Evolutionary conservation across 2,113 vertebrate species (phyloP).

Genomic region (Rynchops niger): DNA sequence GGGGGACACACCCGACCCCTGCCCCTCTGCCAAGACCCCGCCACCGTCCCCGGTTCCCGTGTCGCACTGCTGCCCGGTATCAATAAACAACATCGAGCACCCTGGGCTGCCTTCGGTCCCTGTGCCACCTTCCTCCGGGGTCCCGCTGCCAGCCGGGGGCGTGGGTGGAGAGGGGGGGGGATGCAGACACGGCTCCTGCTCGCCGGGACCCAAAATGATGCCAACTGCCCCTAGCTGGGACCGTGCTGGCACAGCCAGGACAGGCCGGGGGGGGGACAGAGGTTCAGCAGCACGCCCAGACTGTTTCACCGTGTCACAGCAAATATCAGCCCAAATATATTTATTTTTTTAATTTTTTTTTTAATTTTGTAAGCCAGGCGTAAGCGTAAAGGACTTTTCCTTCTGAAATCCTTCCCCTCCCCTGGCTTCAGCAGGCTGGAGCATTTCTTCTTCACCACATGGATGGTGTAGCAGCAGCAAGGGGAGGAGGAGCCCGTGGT

Average conservation of each 20-base stretch:
- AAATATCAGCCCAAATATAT: rapidly evolving
- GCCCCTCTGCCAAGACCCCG: background rate
- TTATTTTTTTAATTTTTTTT: background rate
- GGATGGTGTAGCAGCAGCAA: background rate
- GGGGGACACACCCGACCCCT: too few relatives aligned
- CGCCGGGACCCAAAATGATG: rapidly evolving
- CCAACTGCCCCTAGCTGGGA: background rate
- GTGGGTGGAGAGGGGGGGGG: background rate
- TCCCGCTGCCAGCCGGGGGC: background rate
- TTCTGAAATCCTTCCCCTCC: background rate
- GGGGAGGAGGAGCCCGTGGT: rapidly evolving
- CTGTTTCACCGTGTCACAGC: background rate
- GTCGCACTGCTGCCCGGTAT: background rate
- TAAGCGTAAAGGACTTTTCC: background rate
- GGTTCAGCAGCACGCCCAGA: rapidly evolving
- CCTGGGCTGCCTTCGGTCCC: rapidly evolving
- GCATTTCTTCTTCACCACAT: background rate
- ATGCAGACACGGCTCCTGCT: background rate
- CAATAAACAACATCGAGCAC: background rate
- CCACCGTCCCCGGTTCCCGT: background rate
- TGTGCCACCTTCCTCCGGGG: background rate
- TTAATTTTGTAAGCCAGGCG: background rate
- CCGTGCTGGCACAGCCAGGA: rapidly evolving
- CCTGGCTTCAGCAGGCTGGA: background rate
- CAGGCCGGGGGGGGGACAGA: background rate